A percentile compares a stretch with the other conserved stretches of the same genome.
phyloP scores from a whole-genome alignment of 2,888 invertebrate genomes.

The Oegoconia quadripuncta region DNA sequence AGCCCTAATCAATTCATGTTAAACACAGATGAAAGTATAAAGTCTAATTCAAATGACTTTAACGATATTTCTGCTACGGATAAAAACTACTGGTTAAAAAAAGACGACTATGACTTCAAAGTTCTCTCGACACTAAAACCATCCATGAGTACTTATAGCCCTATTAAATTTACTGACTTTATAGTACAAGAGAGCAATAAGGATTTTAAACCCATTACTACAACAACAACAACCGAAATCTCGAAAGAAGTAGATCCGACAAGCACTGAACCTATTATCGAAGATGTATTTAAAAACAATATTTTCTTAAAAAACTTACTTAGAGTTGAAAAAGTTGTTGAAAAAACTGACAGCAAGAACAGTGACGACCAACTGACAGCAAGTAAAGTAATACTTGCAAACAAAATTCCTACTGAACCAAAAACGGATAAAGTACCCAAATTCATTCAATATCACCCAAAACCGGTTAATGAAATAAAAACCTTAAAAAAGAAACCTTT shows the following conservation, averaged over 20 bases:
- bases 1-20: constrained; percentile 28
- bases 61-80: constrained; percentile 25
- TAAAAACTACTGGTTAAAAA: constrained; percentile 21
- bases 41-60: constrained; percentile 16
- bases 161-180: constrained; percentile 36
- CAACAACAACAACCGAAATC: constrained; percentile 23
- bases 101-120: constrained; percentile 27
- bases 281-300: constrained; percentile 50
- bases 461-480: constrained; percentile 45
- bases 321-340: constrained; percentile 27
- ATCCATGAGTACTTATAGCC: constrained; percentile 22
- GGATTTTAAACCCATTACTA: constrained; percentile 40
- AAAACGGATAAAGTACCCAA: constrained; percentile 47
- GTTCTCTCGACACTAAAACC: constrained; percentile 26
- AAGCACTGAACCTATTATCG: constrained; percentile 34
- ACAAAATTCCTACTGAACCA: constrained; percentile 33
- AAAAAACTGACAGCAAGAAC: constrained; percentile 24
- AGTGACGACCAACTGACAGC: constrained; percentile 2
- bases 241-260: constrained; percentile 21
- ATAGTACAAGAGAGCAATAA: constrained; percentile 32
- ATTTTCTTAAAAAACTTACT: constrained; percentile 60
- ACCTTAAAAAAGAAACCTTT: constrained; percentile 42
- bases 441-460: constrained; percentile 39
- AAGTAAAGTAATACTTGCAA: constrained; percentile 20
- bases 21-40: constrained; percentile 19